Percentiles rank a stretch among this genome's conserved stretches.
These are phyloP conservation scores for Cryptosula pallasiana DNA, from an alignment of 2,888 invertebrate species.

Conservation along the genomic window DNA sequence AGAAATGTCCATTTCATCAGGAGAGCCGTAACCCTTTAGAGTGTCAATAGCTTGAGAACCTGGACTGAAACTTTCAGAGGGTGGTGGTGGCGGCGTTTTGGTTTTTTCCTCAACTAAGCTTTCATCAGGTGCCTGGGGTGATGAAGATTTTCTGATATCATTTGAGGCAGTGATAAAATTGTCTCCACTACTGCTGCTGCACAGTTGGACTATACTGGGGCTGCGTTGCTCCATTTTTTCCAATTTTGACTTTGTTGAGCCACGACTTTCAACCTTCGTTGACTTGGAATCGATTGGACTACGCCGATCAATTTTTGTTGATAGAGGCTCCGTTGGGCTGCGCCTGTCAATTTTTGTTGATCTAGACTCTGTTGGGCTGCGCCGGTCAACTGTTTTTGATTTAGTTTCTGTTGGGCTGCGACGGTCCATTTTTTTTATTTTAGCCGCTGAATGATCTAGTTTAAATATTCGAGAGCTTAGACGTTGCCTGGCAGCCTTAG, in stretches of 20 bases:
- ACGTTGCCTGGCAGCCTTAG: not conserved
- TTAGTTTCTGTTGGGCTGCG: not conserved
- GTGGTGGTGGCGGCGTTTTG: not conserved
- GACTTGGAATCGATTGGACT: not conserved
- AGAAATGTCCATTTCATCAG: constrained; percentile 14
- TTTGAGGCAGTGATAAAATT: too few relatives aligned
- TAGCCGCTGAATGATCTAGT: not conserved
- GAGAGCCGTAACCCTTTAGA: not conserved
- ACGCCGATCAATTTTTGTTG: not conserved
- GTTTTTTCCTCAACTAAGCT: not conserved
- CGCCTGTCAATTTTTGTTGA: not conserved
- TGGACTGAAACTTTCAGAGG: too few relatives aligned
- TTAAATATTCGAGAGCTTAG: not conserved
- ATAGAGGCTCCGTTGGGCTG: not conserved
- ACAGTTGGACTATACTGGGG: too few relatives aligned
- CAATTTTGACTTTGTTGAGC: too few relatives aligned
- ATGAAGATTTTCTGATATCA: too few relatives aligned
- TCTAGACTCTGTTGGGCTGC: not conserved
- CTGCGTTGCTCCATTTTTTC: not conserved
- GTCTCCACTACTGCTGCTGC: too few relatives aligned
- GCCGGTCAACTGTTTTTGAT: not conserved
- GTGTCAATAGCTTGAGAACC: too few relatives aligned
- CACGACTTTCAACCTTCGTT: too few relatives aligned
- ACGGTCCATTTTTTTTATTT: not conserved
- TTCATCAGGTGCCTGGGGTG: too few relatives aligned